A percentile compares a stretch with the other conserved stretches of the same genome.
phyloP scores from a whole-genome alignment of 64 coral and sea anemone genomes.

The Pocillopora verrucosa region DNA sequence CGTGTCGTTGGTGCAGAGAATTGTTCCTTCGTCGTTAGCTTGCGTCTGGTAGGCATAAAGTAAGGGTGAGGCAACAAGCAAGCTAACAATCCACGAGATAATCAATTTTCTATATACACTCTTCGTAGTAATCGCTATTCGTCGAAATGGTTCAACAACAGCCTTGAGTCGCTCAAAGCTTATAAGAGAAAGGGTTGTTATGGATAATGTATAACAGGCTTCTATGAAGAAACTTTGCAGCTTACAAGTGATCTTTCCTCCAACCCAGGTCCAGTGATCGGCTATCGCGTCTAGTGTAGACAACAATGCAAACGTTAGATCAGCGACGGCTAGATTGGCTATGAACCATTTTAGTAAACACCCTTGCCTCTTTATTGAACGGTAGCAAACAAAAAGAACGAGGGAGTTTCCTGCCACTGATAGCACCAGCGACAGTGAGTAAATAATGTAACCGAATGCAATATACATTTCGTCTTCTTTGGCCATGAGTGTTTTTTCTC shows the following conservation, averaged over 20 bases:
- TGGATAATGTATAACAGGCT: slow-evolving; percentile 40
- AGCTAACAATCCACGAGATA: background rate
- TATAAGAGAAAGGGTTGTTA: slow-evolving; percentile 42
- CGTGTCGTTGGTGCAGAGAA: slow-evolving; percentile 18
- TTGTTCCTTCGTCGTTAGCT: background rate
- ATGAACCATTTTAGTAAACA: slow-evolving; percentile 47
- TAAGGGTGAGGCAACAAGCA: slow-evolving; percentile 22
- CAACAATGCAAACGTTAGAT: slow-evolving; percentile 39
- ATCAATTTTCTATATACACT: background rate
- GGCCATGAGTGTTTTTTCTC: too few species aligned
- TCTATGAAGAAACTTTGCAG: slow-evolving; percentile 42
- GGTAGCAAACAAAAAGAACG: slow-evolving; percentile 10
- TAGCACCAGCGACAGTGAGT: background rate
- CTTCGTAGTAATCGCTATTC: background rate
- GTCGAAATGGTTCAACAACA: slow-evolving; percentile 1
- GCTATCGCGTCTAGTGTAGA: slow-evolving; percentile 16
- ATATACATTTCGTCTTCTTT: background rate
- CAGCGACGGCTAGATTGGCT: slow-evolving; percentile 46
- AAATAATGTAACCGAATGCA: background rate
- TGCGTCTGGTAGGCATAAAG: slow-evolving; percentile 42
- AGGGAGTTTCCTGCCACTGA: slow-evolving; percentile 38
- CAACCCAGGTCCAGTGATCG: slow-evolving; percentile 45
- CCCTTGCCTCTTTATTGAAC: background rate
- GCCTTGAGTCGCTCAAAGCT: slow-evolving; percentile 29
- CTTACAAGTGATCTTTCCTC: slow-evolving; percentile 45